These are phyloP conservation scores for Etheostoma perlongum DNA, from an alignment of 2,797 vertebrate species.

Conservation along the genomic window DNA sequence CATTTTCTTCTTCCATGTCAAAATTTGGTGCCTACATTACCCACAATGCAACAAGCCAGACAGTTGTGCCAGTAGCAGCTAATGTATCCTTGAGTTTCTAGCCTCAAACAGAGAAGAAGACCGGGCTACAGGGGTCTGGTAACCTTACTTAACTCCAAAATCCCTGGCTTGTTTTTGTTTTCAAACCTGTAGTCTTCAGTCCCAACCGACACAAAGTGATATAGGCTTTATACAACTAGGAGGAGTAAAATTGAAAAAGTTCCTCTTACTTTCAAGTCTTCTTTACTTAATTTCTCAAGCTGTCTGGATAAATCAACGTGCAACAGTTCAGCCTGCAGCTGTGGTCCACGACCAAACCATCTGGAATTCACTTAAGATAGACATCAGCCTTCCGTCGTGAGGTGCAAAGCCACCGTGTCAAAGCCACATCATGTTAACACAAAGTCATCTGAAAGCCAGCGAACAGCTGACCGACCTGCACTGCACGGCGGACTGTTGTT, in stretches of 20 bases:
- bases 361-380: slow-evolving; percentile 33
- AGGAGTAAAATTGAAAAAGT: neutral
- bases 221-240: neutral
- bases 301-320: slow-evolving; percentile 10
- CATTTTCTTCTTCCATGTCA: neutral
- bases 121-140: neutral
- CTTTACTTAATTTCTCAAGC: neutral
- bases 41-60: neutral
- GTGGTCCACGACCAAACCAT: slow-evolving; percentile 27
- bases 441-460: slow-evolving; percentile 42
- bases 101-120: neutral
- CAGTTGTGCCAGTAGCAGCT: neutral
- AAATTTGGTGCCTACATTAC: neutral
- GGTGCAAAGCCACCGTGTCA: slow-evolving; percentile 56
- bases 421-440: slow-evolving; percentile 47
- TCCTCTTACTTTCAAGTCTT: slow-evolving; percentile 3
- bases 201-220: neutral
- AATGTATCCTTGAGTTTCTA: neutral
- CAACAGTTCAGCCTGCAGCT: slow-evolving; percentile 17
- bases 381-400: slow-evolving; percentile 36
- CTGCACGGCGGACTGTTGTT: slow-evolving; percentile 46
- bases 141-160: neutral
- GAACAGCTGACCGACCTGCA: slow-evolving; percentile 50
- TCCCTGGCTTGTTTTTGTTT: neutral
- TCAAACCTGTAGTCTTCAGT: neutral